A percentile compares a stretch with the other conserved stretches of the same genome.
phyloP scores from a whole-genome alignment of 2,797 vertebrate species.

The Gastrophryne carolinensis region DNA sequence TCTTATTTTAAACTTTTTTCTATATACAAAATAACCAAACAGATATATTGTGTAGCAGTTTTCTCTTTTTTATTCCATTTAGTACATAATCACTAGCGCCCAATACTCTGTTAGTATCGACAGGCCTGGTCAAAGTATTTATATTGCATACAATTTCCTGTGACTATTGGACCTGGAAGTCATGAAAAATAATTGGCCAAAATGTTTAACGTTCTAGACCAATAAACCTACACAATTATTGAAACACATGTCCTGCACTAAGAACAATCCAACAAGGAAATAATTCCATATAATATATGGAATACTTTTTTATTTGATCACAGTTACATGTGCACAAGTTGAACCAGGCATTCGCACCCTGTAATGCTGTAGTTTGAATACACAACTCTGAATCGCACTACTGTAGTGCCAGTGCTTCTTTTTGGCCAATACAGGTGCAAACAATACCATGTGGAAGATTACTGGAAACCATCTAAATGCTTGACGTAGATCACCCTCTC shows the following conservation, averaged over 20 bases:
- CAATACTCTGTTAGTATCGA: slow-evolving; percentile 11
- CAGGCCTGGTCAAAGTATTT: slow-evolving; percentile 5
- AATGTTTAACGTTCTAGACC: not conserved
- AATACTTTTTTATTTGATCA: not conserved
- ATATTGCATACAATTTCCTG: slow-evolving; percentile 27
- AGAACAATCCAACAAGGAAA: not conserved
- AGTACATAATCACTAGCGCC: not conserved
- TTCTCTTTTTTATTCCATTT: slow-evolving; percentile 12
- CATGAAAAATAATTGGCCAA: slow-evolving; percentile 25
- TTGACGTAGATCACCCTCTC: too few species aligned
- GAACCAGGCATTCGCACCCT: not conserved
- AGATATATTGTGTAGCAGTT: too few species aligned
- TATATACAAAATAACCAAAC: too few species aligned
- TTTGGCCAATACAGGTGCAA: too few species aligned
- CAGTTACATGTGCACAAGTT: not conserved
- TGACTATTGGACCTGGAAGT: not conserved
- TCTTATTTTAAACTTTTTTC: too few species aligned
- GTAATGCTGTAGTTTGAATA: not conserved
- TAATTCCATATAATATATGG: not conserved
- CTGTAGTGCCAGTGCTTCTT: not conserved
- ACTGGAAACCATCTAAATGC: too few species aligned
- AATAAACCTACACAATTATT: slow-evolving; percentile 7
- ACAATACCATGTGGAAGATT: too few species aligned
- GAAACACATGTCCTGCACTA: slow-evolving; percentile 2
- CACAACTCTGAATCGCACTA: not conserved